Percentiles rank a stretch among this genome's conserved stretches.
Conservation (phyloP, 2,888 invertebrate species). For the Trachelus troglodyta region DNA sequence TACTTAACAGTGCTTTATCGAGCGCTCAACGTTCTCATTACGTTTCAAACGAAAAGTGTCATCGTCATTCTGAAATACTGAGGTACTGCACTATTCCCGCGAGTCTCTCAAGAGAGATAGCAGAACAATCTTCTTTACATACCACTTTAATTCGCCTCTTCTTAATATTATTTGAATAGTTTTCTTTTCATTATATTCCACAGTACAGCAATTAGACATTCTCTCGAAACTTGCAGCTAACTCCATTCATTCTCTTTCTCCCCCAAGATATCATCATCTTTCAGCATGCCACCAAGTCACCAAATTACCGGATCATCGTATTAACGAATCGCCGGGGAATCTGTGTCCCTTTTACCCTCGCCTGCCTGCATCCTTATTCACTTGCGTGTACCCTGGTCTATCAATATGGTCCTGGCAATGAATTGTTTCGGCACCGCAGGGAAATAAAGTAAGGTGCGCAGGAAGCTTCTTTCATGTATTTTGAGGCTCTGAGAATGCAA, state of each 20-base stretch:
- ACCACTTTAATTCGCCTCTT: not conserved
- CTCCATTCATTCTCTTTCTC: not conserved
- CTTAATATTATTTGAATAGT: not conserved
- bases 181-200: not conserved
- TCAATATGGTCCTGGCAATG: not conserved
- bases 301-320: not conserved
- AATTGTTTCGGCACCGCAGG: not conserved
- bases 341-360: not conserved
- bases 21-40: constrained; percentile 1
- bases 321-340: not conserved
- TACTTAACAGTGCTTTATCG: not conserved
- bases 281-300: not conserved
- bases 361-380: not conserved
- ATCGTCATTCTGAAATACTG: not conserved
- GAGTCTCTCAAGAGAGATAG: not conserved
- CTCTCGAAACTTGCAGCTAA: not conserved
- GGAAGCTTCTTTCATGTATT: not conserved
- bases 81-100: not conserved
- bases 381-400: not conserved
- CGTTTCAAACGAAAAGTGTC: not conserved
- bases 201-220: not conserved
- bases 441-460: not conserved
- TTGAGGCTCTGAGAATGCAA: not conserved
- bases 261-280: not conserved
- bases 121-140: not conserved